Percentiles rank a stretch among this genome's conserved stretches.
These are phyloP conservation scores for Neodiprion fabricii DNA, from an alignment of 1,140 invertebrate genomes.

Conservation along the genomic window DNA sequence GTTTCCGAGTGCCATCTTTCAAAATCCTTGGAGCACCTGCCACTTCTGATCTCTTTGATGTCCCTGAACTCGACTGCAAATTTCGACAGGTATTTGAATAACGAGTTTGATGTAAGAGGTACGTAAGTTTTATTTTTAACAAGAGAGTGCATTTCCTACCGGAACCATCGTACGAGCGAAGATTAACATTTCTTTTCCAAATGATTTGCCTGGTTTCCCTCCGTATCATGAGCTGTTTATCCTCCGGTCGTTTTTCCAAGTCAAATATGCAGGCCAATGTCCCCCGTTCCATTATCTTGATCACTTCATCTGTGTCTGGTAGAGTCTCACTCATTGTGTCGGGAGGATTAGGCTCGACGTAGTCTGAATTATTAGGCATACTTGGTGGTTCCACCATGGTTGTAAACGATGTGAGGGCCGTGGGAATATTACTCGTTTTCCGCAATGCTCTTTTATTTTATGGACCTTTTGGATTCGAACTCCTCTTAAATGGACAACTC, in stretches of 20 bases:
- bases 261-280: slow-evolving; percentile 79
- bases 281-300: slow-evolving; percentile 71
- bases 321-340: no score
- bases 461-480: no score
- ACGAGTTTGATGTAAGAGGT: background rate
- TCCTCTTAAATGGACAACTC: no score
- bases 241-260: slow-evolving; percentile 77
- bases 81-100: slow-evolving; percentile 34
- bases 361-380: no score
- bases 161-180: slow-evolving; percentile 51
- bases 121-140: background rate
- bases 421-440: no score
- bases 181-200: slow-evolving; percentile 57
- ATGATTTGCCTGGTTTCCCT: slow-evolving; percentile 82
- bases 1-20: slow-evolving; percentile 84
- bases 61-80: slow-evolving; percentile 75
- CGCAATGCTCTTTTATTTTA: no score
- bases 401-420: no score
- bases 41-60: slow-evolving; percentile 82
- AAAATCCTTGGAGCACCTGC: slow-evolving; percentile 86
- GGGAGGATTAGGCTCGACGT: no score
- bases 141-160: slow-evolving; percentile 42
- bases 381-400: no score
- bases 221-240: slow-evolving; percentile 74
- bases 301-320: no score